Percentiles rank a stretch among this genome's conserved stretches.
phyloP scores from a whole-genome alignment of 2,888 invertebrate species.

The Adelognathus sp. region DNA sequence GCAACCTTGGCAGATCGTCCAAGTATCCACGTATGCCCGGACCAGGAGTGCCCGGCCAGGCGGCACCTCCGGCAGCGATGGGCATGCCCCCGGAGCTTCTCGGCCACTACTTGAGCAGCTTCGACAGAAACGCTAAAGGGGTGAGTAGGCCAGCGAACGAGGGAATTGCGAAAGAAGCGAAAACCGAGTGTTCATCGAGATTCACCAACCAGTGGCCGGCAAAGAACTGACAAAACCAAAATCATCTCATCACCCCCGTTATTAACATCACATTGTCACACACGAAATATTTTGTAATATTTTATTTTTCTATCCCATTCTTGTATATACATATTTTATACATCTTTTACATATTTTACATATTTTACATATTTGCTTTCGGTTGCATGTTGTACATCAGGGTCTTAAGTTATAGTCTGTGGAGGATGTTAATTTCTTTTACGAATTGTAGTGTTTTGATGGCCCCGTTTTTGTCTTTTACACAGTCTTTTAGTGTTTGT shows the following conservation, averaged over 20 bases:
- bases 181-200: slow-evolving; percentile 37
- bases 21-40: slow-evolving; percentile 56
- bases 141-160: slow-evolving; percentile 72
- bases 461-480: too few species aligned
- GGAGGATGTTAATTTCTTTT: too few species aligned
- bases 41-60: slow-evolving; percentile 42
- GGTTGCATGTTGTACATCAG: too few species aligned
- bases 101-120: slow-evolving; percentile 71
- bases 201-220: slow-evolving; percentile 50
- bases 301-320: background rate
- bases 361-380: background rate
- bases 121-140: slow-evolving; percentile 70
- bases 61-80: slow-evolving; percentile 56
- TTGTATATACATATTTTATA: background rate
- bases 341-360: background rate
- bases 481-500: too few species aligned
- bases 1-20: slow-evolving; percentile 41
- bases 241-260: background rate
- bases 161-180: slow-evolving; percentile 41
- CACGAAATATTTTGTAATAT: slow-evolving; percentile 10
- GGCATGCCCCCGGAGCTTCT: slow-evolving; percentile 74
- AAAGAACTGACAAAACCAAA: slow-evolving; percentile 42
- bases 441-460: too few species aligned
- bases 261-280: background rate
- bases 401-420: too few species aligned